Evolutionary conservation across 2,113 vertebrate genomes (phyloP).

Genomic region (Campylomormyrus tamandua): DNA sequence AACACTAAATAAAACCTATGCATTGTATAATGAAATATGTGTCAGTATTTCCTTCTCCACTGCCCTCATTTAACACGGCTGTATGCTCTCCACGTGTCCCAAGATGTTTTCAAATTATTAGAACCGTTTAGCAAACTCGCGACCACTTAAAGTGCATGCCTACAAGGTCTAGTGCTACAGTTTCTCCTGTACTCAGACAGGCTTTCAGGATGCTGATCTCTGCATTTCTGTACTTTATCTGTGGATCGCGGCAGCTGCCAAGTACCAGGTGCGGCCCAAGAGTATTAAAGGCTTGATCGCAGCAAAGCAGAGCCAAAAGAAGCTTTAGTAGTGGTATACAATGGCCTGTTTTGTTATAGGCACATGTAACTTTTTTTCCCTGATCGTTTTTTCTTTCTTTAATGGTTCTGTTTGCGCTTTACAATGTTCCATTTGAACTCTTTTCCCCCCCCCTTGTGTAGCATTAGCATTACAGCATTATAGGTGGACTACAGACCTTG

Average conservation of each 20-base stretch:
- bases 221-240: neutral
- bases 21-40: neutral
- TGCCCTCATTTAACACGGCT: neutral
- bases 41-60: neutral
- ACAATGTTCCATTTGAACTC: too few species aligned
- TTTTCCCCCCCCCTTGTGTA: too few species aligned
- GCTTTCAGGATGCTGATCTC: neutral
- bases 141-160: neutral
- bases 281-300: neutral
- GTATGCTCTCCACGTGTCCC: neutral
- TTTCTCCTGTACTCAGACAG: neutral
- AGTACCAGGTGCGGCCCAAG: neutral
- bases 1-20: constrained; percentile 16
- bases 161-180: neutral
- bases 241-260: neutral
- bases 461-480: neutral
- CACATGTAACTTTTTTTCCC: neutral
- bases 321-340: neutral
- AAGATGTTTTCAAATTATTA: neutral
- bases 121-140: neutral
- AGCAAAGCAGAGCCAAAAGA: neutral
- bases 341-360: neutral
- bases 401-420: neutral
- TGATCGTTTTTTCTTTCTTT: neutral
- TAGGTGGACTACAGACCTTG: neutral